Conservation (phyloP, 2,888 invertebrate genomes). For the Lithophane semibrunnea region DNA sequence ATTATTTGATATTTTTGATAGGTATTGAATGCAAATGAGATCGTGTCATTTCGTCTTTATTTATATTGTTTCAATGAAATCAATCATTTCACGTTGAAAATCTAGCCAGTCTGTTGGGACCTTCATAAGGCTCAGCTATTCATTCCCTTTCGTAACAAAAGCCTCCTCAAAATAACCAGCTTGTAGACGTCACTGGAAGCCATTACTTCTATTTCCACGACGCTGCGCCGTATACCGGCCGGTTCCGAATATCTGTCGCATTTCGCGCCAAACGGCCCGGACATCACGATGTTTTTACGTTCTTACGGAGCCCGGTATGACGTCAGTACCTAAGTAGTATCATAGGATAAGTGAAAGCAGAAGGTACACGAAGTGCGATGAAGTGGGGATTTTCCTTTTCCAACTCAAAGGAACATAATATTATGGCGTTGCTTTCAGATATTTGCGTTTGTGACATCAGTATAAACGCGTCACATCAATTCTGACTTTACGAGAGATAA, state of each 20-base stretch:
- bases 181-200: constrained; percentile 49
- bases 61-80: neutral
- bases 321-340: constrained; percentile 37
- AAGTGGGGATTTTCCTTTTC: neutral
- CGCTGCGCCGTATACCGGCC: constrained; percentile 52
- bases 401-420: neutral
- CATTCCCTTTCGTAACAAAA: constrained; percentile 28
- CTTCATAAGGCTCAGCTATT: constrained; percentile 15
- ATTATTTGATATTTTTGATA: no score
- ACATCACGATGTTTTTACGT: constrained; percentile 70
- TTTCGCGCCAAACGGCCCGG: constrained; percentile 70
- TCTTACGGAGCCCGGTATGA: constrained; percentile 54
- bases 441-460: neutral
- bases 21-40: neutral
- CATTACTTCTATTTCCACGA: constrained; percentile 63
- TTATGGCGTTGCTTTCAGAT: neutral
- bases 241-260: constrained; percentile 66
- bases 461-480: neutral
- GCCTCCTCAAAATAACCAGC: constrained; percentile 34
- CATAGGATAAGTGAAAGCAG: neutral
- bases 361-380: constrained; percentile 20
- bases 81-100: neutral
- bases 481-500: neutral
- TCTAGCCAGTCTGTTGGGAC: neutral
- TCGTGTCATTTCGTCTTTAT: neutral